Evolutionary conservation across 2,888 invertebrate species (phyloP), one percentile per base, ranked within the genome.

Genomic region (Iselma pallidipennis): DNA sequence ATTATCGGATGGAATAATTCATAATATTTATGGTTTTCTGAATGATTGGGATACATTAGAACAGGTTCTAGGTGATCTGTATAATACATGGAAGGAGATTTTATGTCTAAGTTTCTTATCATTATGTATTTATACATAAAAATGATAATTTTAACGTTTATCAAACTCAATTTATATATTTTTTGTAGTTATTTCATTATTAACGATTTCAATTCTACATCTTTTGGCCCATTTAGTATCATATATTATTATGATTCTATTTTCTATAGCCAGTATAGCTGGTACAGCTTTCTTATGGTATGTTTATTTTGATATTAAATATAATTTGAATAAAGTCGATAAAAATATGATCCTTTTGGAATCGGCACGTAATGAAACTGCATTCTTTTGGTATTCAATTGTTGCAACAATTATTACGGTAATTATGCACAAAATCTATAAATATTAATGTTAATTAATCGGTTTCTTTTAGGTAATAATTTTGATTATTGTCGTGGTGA

Each of bases 11-110:
- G 84, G 86, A 67, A 84, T 91, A 25, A 84, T 90, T 62, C 85
- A 84, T 52, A 90, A 91, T 78, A 87, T 95, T 71, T 94, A 94
- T 81, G 89, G 88, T 4, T 84, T 92, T 72, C 84, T 96, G 49
- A 95, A 96, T 77, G 91, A 90, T 71, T 94, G 95, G 90, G 94
- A 95, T 78, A 87, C 91, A 29, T 87, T 95, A 71, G 94, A 95
- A 81, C 94, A 95, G 82, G 89, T 95, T 79, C 83, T 96, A 31
- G 90, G 91, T 53, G 96, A 97, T 82, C 83, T 97, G 6, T 95
- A 94, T 77, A 89, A 90, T 63, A 91, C 94, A 37, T 95, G 95
- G 95, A 89, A 87, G 74, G 89, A 92, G 79, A 92, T 97, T 82
- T 85, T 94, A 53, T 88, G 88, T 31, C 87, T 96, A 74, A 90